Base-by-base conservation (phyloP, 53 echinoderm and acorn worm genomes). In the Astropecten irregularis region DNA sequence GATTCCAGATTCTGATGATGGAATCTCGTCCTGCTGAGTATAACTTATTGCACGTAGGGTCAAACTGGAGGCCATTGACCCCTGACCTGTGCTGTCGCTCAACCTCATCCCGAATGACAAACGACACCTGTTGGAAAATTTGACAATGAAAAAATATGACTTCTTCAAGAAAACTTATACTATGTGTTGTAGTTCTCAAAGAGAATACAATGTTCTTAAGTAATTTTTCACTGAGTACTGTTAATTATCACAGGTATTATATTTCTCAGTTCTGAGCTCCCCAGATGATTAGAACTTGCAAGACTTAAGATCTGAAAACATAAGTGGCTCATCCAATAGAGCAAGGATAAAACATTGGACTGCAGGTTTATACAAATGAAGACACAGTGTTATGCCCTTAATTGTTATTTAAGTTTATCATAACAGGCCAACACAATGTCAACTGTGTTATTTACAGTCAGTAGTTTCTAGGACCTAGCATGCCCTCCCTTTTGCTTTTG, bases 1-100 rank as follows among this genome's bases (percentile, higher is more conserved):
- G 88, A 58, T 97, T 94, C 97, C 97, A 97, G 82, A 97, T 97
- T 68, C 97, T 92, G 68, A 97, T 85, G 42, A 97, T 97, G 2
- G 97, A 97, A 47, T 97, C 97, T 14, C 97, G 85, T 2, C 97
- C 97, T 19, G 94, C 97, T 10, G 97, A 90, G 69, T 94, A 97
- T 2, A 97, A 68, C 55, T 94, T 87, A 68, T 94, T 97, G 31
- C 87, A 57, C 4, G 88, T n/a, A 2, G 90, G 94, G 73, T 97
- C 97, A 86, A 85, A 93, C 87, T 97, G 97, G n/a, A 97, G 73
- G 64, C 89, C 94, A 44, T 97, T 97, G 92, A 97, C 88, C 65
- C 97, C 97, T 59, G 97, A 97, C 69, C 97, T 82, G 69, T 97
- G 97, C 52, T 91, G 89, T 47, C 85, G 66, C 79, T 97, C 97